Evolutionary conservation across 1,140 invertebrate genomes (phyloP).

Genomic region (Riptortus pedestris): DNA sequence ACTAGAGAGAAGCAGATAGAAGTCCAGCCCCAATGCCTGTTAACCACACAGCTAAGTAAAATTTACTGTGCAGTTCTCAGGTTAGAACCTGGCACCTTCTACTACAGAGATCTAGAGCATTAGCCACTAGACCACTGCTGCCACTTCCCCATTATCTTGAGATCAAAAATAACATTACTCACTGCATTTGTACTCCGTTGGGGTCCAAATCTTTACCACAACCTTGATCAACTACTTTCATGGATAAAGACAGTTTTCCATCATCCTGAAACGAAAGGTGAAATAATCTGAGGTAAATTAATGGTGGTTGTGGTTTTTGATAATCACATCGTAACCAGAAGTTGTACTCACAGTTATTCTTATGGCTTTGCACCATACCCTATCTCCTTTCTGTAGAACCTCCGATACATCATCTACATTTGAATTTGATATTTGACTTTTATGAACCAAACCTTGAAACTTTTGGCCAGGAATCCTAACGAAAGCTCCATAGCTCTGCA

Average conservation of each 20-base stretch:
- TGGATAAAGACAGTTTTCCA: slow-evolving; percentile 40
- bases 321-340: too few species aligned
- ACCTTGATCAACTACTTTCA: slow-evolving; percentile 42
- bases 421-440: slow-evolving; percentile 31
- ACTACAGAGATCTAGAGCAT: too few species aligned
- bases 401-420: slow-evolving; percentile 38
- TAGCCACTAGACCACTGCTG: neutral
- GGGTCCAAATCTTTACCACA: slow-evolving; percentile 40
- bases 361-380: slow-evolving; percentile 41
- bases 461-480: slow-evolving; percentile 38
- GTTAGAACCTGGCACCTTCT: too few species aligned
- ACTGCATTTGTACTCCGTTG: slow-evolving; percentile 38
- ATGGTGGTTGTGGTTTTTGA: neutral
- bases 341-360: slow-evolving; percentile 29
- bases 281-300: neutral
- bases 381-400: slow-evolving; percentile 38
- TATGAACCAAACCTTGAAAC: slow-evolving; percentile 38
- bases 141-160: neutral
- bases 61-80: too few species aligned
- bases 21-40: too few species aligned
- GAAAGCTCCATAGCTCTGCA: slow-evolving; percentile 42
- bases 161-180: slow-evolving; percentile 21
- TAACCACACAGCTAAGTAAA: too few species aligned
- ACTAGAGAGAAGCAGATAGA: too few species aligned
- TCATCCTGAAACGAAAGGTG: slow-evolving; percentile 35